Conservation (phyloP, 2,113 vertebrate genomes). For the Shinisaurus crocodilurus region DNA sequence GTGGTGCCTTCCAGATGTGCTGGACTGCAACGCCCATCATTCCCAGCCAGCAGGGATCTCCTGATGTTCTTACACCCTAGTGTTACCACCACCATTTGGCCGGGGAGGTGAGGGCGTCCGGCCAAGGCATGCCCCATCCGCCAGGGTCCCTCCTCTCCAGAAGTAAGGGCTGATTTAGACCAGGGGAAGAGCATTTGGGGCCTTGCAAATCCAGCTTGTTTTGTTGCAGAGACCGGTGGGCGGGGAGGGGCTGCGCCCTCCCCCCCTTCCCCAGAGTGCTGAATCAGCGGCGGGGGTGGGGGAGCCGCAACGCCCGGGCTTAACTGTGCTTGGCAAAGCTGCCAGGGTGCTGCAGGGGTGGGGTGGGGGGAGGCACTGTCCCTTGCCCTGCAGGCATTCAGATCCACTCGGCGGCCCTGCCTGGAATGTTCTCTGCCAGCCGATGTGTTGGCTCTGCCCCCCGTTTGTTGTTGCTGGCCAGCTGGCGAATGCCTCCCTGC, state of each 20-base stretch:
- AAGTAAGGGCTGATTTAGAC: too few species aligned
- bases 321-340: slow-evolving; percentile 14
- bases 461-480: background rate
- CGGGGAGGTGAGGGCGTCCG: too few species aligned
- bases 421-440: background rate
- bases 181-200: too few species aligned
- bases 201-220: too few species aligned
- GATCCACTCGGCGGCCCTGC: background rate
- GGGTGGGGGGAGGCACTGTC: background rate
- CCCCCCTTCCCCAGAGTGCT: background rate
- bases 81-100: too few species aligned
- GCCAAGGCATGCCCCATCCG: too few species aligned
- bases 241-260: too few species aligned
- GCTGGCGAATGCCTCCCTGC: background rate
- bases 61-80: background rate
- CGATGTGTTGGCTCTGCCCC: background rate
- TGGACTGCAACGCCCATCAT: too few species aligned
- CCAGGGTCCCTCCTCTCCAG: too few species aligned
- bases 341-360: background rate
- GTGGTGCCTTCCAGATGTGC: background rate
- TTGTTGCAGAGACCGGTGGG: too few species aligned
- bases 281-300: background rate
- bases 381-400: background rate
- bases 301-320: background rate
- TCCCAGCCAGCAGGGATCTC: background rate